phyloP scores from a whole-genome alignment of 2,113 vertebrate genomes.

The Seriola aureovittata region DNA sequence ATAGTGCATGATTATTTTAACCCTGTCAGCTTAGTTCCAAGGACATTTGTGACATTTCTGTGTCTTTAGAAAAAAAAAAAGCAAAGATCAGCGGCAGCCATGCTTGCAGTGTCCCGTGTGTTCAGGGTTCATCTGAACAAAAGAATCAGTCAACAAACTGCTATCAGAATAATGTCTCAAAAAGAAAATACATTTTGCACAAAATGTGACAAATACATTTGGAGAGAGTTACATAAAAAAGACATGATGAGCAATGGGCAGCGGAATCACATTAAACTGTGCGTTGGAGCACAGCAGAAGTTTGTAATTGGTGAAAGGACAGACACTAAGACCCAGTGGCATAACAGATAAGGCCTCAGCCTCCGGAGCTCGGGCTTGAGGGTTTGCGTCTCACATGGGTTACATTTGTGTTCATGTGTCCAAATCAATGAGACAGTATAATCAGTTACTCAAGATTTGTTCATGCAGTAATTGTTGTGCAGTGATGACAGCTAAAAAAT shows the following conservation, averaged over 20 bases:
- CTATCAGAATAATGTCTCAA: not conserved
- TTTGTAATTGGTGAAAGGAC: not conserved
- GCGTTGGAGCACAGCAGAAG: not conserved
- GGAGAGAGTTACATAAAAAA: not conserved
- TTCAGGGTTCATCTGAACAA: not conserved
- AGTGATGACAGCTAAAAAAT: not conserved
- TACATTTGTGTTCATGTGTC: not conserved
- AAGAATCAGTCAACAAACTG: not conserved
- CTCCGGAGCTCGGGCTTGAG: not conserved
- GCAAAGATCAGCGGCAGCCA: not conserved
- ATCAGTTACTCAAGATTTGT: not conserved
- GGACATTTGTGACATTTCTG: slow-evolving; percentile 1
- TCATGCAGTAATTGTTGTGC: not conserved
- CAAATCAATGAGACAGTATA: not conserved
- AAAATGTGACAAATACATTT: not conserved
- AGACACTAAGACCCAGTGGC: not conserved
- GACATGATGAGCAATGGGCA: not conserved
- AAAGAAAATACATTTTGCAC: not conserved
- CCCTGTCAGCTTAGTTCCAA: slow-evolving; percentile 4
- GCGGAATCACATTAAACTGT: not conserved
- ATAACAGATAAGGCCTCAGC: not conserved
- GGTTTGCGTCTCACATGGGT: not conserved
- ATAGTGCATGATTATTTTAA: not conserved
- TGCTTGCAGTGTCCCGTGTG: not conserved
- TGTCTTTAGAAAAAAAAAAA: not conserved